Evolutionary conservation across 2,113 vertebrate species (phyloP).

Genomic region (Hipposideros armiger): DNA sequence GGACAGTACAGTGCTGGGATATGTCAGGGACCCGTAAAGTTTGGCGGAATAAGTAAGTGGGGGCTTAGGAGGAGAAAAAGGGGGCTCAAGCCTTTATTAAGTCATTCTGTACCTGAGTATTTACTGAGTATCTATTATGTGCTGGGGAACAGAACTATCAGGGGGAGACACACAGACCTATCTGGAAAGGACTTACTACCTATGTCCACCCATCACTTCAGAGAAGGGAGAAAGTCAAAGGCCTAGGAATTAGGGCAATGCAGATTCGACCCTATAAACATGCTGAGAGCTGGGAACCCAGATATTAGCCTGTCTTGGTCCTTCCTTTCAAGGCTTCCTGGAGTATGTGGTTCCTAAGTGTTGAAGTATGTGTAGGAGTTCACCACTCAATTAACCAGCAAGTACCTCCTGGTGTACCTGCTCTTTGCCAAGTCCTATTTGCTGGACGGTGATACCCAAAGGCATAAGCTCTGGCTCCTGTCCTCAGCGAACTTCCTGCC

Average conservation of each 20-base stretch:
- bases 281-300: not conserved
- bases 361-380: not conserved
- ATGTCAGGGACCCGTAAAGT: not conserved
- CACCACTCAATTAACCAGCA: not conserved
- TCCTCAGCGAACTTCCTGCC: slow-evolving; percentile 28
- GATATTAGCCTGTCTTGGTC: not conserved
- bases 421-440: not conserved
- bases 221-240: too few relatives aligned
- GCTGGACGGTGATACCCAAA: not conserved
- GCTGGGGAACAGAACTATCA: not conserved
- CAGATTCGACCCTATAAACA: fast-evolving
- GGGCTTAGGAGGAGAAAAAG: not conserved
- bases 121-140: not conserved
- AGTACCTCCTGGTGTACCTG: fast-evolving
- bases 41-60: not conserved
- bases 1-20: too few relatives aligned
- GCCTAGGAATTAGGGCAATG: fast-evolving
- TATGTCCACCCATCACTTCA: not conserved
- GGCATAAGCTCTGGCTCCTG: not conserved
- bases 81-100: fast-evolving
- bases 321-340: not conserved
- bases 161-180: not conserved
- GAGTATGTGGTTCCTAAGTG: fast-evolving
- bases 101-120: not conserved
- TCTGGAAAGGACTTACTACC: fast-evolving